These are phyloP conservation scores for Dryocosmus kuriphilus DNA, from an alignment of 2,888 invertebrate species.

Conservation along the genomic window DNA sequence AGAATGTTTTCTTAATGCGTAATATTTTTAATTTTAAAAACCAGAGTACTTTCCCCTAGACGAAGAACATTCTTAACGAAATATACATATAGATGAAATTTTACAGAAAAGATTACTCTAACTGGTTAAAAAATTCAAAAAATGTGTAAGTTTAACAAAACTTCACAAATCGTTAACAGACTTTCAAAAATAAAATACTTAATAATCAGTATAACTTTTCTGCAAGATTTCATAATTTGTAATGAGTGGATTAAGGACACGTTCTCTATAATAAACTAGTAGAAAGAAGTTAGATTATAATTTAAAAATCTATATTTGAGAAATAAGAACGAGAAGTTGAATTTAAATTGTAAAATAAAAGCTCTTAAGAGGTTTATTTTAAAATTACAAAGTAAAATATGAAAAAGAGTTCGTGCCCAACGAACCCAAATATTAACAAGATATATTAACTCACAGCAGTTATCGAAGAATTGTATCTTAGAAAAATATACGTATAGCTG, in stretches of 20 bases:
- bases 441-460: conserved; percentile 31
- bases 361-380: neutral
- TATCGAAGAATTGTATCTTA: conserved; percentile 30
- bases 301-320: neutral
- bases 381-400: neutral
- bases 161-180: neutral
- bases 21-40: neutral
- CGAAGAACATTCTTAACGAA: conserved; percentile 8
- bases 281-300: neutral
- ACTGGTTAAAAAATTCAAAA: neutral
- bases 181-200: neutral
- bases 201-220: neutral
- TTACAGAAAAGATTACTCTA: conserved; percentile 17
- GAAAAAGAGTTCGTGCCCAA: conserved; percentile 18
- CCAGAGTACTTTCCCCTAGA: conserved; percentile 27
- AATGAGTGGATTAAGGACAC: conserved; percentile 6
- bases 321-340: neutral
- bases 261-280: neutral
- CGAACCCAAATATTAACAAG: conserved; percentile 4
- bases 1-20: neutral
- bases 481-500: conserved; percentile 39
- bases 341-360: neutral
- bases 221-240: conserved; percentile 1
- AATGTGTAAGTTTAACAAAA: neutral
- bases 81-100: neutral